phyloP scores from a whole-genome alignment of 2,113 vertebrate genomes.

The Chaenocephalus aceratus region DNA sequence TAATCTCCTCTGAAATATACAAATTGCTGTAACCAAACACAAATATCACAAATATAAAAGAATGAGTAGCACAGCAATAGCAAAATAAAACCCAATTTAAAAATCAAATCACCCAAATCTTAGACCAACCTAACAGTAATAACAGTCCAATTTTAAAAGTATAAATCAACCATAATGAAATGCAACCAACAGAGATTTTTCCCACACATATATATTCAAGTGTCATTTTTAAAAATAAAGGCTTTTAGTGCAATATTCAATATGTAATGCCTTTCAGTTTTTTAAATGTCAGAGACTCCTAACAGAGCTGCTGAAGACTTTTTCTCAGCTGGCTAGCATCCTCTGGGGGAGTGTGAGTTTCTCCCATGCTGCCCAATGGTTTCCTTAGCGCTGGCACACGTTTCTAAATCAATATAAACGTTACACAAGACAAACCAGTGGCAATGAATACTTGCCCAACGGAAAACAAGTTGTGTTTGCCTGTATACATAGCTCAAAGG shows the following conservation, averaged over 20 bases:
- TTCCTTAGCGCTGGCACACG: constrained; percentile 15
- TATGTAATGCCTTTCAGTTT: constrained; percentile 25
- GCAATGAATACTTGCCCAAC: constrained; percentile 11
- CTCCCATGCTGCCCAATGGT: constrained; percentile 42
- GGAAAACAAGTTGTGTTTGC: constrained; percentile 30
- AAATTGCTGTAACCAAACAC: too few species aligned
- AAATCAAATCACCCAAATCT: background rate
- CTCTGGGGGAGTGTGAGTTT: constrained; percentile 24
- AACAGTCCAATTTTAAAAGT: background rate
- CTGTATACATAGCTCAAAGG: constrained; percentile 27
- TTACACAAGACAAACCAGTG: constrained; percentile 42
- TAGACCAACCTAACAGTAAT: background rate
- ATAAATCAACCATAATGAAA: background rate
- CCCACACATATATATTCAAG: background rate
- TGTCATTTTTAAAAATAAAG: background rate
- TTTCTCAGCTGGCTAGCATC: constrained; percentile 20
- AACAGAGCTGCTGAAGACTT: constrained; percentile 22
- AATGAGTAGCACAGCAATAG: too few species aligned
- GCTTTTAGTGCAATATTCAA: background rate
- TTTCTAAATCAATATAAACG: constrained; percentile 60
- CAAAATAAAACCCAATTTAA: background rate
- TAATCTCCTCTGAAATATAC: too few species aligned
- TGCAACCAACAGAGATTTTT: background rate
- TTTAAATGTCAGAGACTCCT: constrained; percentile 29
- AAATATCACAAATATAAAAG: too few species aligned